Evolutionary conservation across 2,888 invertebrate species (phyloP).

Genomic region (Prosopocoilus inquinatus): DNA sequence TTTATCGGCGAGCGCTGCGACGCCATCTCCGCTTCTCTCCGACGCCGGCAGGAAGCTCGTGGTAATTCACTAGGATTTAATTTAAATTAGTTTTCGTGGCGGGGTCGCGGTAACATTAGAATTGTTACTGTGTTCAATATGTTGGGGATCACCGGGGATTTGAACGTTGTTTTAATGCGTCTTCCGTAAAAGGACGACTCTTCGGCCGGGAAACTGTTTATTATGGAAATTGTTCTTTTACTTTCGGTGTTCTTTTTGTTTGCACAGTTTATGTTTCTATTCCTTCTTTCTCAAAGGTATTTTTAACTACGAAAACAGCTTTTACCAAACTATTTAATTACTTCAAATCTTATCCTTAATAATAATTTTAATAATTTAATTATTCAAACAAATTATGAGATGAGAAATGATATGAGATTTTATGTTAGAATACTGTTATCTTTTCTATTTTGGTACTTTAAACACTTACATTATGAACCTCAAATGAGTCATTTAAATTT

Average conservation of each 20-base stretch:
- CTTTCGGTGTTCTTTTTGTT: not conserved
- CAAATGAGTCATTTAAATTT: no score
- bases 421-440: no score
- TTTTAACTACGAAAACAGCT: no score
- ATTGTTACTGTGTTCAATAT: constrained; percentile 43
- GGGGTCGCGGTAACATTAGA: constrained; percentile 43
- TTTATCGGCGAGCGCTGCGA: constrained; percentile 8
- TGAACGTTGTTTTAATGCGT: constrained; percentile 26
- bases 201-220: constrained; percentile 9
- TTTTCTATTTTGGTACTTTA: no score
- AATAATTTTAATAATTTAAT: no score
- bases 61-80: constrained; percentile 75
- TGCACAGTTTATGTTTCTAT: not conserved
- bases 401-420: no score
- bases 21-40: constrained; percentile 26
- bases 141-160: constrained; percentile 31
- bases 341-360: no score
- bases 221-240: constrained; percentile 24
- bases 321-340: no score
- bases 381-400: no score
- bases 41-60: constrained; percentile 34
- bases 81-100: constrained; percentile 67
- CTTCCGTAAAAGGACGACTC: constrained; percentile 22
- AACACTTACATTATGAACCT: no score
- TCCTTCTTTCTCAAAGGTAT: no score